These are phyloP conservation scores for Rhinogobio ventralis DNA, from an alignment of 2,797 vertebrate genomes.

Conservation along the genomic window DNA sequence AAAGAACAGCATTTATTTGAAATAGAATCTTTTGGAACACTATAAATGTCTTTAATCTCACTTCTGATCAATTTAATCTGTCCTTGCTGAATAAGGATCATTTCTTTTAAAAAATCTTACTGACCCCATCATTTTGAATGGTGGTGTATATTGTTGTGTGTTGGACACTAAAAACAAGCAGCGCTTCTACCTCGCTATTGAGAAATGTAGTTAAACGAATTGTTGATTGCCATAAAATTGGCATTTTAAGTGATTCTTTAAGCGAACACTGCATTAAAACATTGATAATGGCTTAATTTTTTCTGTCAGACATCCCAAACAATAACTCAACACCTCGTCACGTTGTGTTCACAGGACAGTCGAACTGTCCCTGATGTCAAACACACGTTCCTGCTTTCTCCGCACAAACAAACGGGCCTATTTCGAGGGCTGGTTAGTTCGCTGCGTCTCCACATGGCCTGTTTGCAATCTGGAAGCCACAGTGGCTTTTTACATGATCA, in stretches of 20 bases:
- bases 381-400: constrained; percentile 80
- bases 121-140: background rate
- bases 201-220: too few relatives aligned
- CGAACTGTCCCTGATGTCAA: constrained; percentile 80
- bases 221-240: too few relatives aligned
- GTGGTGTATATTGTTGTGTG: background rate
- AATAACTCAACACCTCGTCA: background rate
- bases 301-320: background rate
- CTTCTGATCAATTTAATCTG: background rate
- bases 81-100: background rate
- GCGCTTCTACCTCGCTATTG: too few relatives aligned
- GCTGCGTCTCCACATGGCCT: constrained; percentile 81
- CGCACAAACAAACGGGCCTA: constrained; percentile 83
- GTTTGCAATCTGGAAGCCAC: constrained; percentile 85
- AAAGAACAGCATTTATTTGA: background rate
- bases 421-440: constrained; percentile 83
- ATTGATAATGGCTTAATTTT: background rate
- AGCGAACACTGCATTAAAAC: background rate
- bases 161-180: too few relatives aligned
- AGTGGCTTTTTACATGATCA: constrained; percentile 86
- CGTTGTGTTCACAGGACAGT: background rate
- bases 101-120: background rate
- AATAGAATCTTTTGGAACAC: too few relatives aligned
- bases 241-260: background rate
- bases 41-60: too few relatives aligned